phyloP scores from a whole-genome alignment of 2,888 invertebrate genomes.

The Hipparchia semele region DNA sequence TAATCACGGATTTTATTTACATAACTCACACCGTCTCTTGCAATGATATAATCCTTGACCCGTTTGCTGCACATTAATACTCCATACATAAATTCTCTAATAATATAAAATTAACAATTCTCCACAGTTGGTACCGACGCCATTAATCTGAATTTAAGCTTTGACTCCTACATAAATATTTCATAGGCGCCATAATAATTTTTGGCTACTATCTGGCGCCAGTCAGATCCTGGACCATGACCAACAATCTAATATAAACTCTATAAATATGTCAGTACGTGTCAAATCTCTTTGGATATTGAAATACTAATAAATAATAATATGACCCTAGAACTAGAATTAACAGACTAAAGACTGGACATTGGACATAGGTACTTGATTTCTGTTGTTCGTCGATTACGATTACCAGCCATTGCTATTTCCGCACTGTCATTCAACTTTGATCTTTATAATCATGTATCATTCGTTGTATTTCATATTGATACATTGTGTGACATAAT shows the following conservation, averaged over 20 bases:
- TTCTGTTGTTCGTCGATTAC: slow-evolving; percentile 54
- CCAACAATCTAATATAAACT: slow-evolving; percentile 23
- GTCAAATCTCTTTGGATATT: slow-evolving; percentile 48
- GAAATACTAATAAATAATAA: slow-evolving; percentile 3
- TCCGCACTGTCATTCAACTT: slow-evolving; percentile 43
- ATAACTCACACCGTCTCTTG: slow-evolving; percentile 24
- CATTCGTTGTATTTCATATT: slow-evolving; percentile 39
- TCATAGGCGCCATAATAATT: slow-evolving; percentile 40
- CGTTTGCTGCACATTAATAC: slow-evolving; percentile 21
- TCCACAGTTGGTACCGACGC: slow-evolving; percentile 34
- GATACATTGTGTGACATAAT: slow-evolving; percentile 57
- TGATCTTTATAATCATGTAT: slow-evolving; percentile 47
- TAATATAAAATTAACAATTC: slow-evolving; percentile 37
- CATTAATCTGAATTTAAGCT: slow-evolving; percentile 41
- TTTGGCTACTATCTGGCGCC: slow-evolving; percentile 36
- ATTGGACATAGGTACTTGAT: slow-evolving; percentile 27
- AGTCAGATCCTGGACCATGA: slow-evolving; percentile 31
- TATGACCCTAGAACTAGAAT: slow-evolving; percentile 15
- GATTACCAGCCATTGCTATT: slow-evolving; percentile 38
- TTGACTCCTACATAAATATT: slow-evolving; percentile 41
- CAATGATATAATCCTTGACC: slow-evolving; percentile 26
- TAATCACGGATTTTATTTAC: slow-evolving; percentile 24
- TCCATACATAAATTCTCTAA: slow-evolving; percentile 30
- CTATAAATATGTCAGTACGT: slow-evolving; percentile 14
- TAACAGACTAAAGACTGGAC: slow-evolving; percentile 12